These are phyloP conservation scores for Centropus unirufus DNA, from an alignment of 2,113 vertebrate species.

Conservation along the genomic window DNA sequence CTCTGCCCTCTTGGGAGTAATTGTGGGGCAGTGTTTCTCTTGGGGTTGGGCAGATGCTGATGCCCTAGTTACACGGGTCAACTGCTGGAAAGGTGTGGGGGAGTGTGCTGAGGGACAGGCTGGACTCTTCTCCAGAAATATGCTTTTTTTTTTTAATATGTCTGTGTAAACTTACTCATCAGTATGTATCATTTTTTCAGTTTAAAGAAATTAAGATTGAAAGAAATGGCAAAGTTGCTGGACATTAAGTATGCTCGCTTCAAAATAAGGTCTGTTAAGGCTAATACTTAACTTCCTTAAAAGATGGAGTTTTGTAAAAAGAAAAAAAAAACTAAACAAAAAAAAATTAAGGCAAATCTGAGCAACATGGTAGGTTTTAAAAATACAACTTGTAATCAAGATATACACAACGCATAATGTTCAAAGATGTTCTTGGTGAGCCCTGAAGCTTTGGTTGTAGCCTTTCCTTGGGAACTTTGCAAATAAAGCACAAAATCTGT, in stretches of 20 bases:
- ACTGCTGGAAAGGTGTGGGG: accelerated
- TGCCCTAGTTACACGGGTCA: not conserved
- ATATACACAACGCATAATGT: not conserved
- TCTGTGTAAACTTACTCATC: not conserved
- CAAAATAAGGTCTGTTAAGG: not conserved
- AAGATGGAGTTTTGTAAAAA: not conserved
- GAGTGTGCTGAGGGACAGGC: not conserved
- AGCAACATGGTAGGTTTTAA: not conserved
- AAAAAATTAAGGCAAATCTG: not conserved
- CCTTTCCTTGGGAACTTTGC: not conserved
- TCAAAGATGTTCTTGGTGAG: not conserved
- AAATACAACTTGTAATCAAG: not conserved
- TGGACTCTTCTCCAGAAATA: not conserved
- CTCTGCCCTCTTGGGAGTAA: not conserved
- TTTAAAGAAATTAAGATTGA: not conserved
- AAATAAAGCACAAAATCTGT: not conserved
- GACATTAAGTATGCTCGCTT: not conserved
- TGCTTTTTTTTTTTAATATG: not conserved
- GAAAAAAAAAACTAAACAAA: not conserved
- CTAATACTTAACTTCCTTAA: not conserved
- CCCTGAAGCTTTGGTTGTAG: not conserved
- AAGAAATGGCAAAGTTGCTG: not conserved
- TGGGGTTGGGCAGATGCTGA: accelerated
- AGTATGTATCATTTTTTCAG: not conserved
- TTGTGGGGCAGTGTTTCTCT: accelerated